phyloP scores from a whole-genome alignment of 2,797 vertebrate genomes.

The Gobio occitaniae region DNA sequence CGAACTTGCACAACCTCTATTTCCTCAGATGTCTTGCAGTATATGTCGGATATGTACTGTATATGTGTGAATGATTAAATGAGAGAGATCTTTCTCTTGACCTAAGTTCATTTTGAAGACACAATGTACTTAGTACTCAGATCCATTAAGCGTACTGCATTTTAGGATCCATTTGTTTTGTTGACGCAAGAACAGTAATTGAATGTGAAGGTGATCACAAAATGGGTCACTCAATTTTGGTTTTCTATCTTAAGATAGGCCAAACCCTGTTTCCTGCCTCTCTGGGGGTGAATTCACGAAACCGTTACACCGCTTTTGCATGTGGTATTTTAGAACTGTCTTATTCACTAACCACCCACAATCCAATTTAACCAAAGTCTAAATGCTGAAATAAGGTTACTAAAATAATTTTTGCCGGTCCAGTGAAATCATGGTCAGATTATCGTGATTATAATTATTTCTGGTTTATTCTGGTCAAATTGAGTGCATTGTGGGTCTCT shows the following conservation, averaged over 20 bases:
- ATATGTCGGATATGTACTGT: not conserved
- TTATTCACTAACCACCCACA: not conserved
- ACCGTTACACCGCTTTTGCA: not conserved
- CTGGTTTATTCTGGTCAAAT: not conserved
- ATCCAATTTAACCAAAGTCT: not conserved
- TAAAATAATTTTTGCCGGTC: not conserved
- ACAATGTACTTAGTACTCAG: not conserved
- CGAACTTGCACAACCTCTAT: not conserved
- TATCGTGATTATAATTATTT: not conserved
- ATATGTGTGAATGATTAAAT: not conserved
- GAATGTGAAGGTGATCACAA: slow-evolving; percentile 46
- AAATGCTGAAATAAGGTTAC: not conserved
- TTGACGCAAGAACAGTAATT: slow-evolving; percentile 52
- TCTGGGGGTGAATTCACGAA: not conserved
- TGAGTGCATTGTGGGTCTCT: not conserved
- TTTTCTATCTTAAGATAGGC: slow-evolving; percentile 45
- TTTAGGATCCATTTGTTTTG: slow-evolving; percentile 46
- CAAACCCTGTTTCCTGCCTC: not conserved
- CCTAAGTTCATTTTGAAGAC: not conserved
- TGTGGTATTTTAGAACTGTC: not conserved
- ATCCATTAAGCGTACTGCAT: not conserved
- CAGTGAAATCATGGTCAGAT: not conserved
- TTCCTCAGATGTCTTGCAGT: not conserved
- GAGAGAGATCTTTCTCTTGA: not conserved
- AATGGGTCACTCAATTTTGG: slow-evolving; percentile 47